These are phyloP conservation scores for Propithecus coquereli DNA, from an alignment of 2,113 vertebrate species.

Conservation along the genomic window DNA sequence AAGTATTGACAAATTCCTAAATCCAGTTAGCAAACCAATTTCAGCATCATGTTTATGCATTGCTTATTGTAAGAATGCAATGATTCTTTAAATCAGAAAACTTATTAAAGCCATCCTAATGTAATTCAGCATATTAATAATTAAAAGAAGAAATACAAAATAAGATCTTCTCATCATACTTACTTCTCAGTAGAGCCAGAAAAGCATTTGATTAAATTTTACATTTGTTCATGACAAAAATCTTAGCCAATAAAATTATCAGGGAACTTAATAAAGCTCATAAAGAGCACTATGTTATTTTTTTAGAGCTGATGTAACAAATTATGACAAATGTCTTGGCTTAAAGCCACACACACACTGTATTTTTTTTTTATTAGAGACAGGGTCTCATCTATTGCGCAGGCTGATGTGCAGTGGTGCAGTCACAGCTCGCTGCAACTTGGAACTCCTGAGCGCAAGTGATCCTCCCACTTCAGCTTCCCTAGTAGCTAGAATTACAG, in stretches of 20 bases:
- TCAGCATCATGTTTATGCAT: not conserved
- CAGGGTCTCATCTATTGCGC: too few relatives aligned
- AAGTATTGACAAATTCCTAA: not conserved
- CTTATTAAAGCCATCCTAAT: not conserved
- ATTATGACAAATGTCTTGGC: not conserved
- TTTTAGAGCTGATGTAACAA: not conserved
- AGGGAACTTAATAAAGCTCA: not conserved
- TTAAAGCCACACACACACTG: not conserved
- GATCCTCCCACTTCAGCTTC: too few relatives aligned
- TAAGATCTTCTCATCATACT: not conserved
- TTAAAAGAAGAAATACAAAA: not conserved
- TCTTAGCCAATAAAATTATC: not conserved
- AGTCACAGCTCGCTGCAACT: too few relatives aligned
- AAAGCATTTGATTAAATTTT: not conserved
- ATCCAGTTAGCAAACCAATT: not conserved
- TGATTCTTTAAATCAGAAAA: not conserved
- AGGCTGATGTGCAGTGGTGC: too few relatives aligned
- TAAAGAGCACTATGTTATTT: not conserved
- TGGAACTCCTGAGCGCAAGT: too few relatives aligned
- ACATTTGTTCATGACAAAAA: not conserved
- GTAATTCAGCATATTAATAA: not conserved
- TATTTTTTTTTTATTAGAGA: too few relatives aligned
- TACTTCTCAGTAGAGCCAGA: not conserved
- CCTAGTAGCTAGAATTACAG: too few relatives aligned
- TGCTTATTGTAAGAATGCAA: not conserved